Conservation (phyloP, 2,113 vertebrate species). For the Syngnathus floridae region DNA sequence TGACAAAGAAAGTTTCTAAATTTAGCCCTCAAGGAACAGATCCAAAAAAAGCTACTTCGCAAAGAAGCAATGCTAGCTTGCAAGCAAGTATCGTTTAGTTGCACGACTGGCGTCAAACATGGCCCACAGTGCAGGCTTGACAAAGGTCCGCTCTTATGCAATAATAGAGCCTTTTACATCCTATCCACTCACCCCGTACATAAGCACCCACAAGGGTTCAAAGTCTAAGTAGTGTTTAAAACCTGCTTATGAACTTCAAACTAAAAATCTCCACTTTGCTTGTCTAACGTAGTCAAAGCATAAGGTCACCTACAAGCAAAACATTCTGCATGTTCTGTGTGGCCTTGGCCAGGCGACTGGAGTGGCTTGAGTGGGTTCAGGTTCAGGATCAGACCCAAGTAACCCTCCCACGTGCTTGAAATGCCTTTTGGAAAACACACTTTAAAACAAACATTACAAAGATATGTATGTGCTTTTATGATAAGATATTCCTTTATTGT, state of each 20-base stretch:
- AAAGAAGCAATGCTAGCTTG: neutral
- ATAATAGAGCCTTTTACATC: constrained; percentile 10
- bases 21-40: constrained; percentile 1
- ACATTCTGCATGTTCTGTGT: too few species aligned
- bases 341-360: too few species aligned
- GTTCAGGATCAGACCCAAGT: too few species aligned
- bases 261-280: neutral
- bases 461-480: too few species aligned
- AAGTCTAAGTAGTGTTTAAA: constrained; percentile 2
- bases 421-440: too few species aligned
- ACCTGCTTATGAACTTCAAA: neutral
- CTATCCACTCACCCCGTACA: constrained; percentile 25
- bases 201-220: constrained; percentile 10
- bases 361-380: too few species aligned
- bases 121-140: constrained; percentile 1
- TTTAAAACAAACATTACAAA: too few species aligned
- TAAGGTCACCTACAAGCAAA: too few species aligned
- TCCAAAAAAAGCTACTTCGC: constrained; percentile 18
- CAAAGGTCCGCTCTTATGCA: constrained; percentile 27
- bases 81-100: constrained; percentile 1
- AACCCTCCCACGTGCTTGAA: too few species aligned
- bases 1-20: neutral
- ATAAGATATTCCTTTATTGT: too few species aligned
- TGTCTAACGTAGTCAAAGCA: neutral
- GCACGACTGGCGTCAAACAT: constrained; percentile 3